Conservation (phyloP, 2,113 vertebrate species). For the Ciconia maguari region DNA sequence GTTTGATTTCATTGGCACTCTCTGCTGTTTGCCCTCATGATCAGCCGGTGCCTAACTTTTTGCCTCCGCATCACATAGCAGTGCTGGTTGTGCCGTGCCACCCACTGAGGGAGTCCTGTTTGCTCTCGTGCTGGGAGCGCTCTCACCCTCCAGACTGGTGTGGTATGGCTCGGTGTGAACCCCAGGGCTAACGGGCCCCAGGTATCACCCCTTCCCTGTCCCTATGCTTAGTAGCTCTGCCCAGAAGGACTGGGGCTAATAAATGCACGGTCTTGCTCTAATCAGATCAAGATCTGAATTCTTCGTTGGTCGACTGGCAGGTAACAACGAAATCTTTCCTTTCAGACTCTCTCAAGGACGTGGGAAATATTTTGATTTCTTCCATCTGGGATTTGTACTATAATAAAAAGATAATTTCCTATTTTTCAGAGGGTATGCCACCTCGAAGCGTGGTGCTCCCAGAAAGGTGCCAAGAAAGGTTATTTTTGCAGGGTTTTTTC, state of each 20-base stretch:
- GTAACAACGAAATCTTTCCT: neutral
- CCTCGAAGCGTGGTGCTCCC: neutral
- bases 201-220: neutral
- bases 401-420: neutral
- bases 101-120: neutral
- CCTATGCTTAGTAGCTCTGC: neutral
- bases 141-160: neutral
- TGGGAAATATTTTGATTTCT: neutral
- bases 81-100: neutral
- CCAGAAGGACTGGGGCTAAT: neutral
- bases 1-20: neutral
- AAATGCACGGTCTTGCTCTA: neutral
- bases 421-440: conserved; percentile 32
- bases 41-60: neutral
- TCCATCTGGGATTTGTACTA: conserved; percentile 40
- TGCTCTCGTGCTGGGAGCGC: neutral
- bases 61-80: fast-evolving
- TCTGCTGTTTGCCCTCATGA: neutral
- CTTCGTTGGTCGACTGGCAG: neutral
- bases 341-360: neutral
- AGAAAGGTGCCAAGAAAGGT: neutral
- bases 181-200: neutral
- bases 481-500: neutral
- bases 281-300: neutral
- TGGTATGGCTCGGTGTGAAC: neutral